A percentile compares a stretch with the other conserved stretches of the same genome.
Evolutionary conservation across 1,140 invertebrate genomes (phyloP).

Genomic region (Ooceraea biroi): DNA sequence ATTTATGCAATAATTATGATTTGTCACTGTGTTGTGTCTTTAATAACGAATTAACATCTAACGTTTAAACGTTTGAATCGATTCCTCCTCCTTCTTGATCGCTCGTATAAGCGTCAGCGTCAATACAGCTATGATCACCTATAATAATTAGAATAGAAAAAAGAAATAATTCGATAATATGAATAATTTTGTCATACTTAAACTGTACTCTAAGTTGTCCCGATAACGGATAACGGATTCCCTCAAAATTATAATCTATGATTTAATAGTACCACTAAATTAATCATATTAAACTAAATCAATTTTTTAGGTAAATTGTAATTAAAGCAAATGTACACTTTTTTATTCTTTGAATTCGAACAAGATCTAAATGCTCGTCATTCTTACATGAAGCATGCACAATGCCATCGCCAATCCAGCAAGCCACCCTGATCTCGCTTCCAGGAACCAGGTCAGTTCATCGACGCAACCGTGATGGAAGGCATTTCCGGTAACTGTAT

Average conservation of each 20-base stretch:
- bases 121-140: constrained; percentile 90
- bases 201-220: no score
- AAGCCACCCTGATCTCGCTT: constrained; percentile 93
- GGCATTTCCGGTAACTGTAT: constrained; percentile 94
- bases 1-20: background rate
- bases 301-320: no score
- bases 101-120: constrained; percentile 90
- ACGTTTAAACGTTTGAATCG: constrained; percentile 84
- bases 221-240: no score
- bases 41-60: constrained; percentile 62
- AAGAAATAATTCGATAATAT: background rate
- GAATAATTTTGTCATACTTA: background rate
- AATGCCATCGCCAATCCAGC: constrained; percentile 91
- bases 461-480: constrained; percentile 95
- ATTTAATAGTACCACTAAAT: background rate
- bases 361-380: background rate
- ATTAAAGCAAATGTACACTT: no score
- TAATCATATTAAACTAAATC: constrained; percentile 5
- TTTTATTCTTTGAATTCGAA: no score
- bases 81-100: constrained; percentile 90
- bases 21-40: background rate
- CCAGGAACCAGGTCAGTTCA: constrained; percentile 94
- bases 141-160: constrained; percentile 71
- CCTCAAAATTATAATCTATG: no score
- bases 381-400: constrained; percentile 91